Conservation (phyloP, 2,113 vertebrate genomes). For the Gallinago undulata region DNA sequence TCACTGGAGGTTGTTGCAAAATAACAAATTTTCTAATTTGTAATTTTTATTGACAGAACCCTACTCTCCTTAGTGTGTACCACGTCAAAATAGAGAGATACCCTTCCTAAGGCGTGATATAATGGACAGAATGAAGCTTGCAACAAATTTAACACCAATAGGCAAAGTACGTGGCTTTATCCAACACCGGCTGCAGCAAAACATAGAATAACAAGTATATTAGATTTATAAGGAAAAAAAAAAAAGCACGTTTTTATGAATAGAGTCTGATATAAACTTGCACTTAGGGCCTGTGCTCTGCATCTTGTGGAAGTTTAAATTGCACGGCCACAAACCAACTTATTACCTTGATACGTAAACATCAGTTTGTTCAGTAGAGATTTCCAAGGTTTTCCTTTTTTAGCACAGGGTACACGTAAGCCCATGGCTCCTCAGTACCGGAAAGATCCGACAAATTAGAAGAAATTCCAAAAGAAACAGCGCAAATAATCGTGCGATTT, state of each 20-base stretch:
- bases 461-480: not conserved
- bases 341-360: not conserved
- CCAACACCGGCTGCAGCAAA: not conserved
- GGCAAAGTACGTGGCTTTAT: not conserved
- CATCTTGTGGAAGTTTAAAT: not conserved
- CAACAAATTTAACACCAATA: not conserved
- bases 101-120: not conserved
- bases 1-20: not conserved
- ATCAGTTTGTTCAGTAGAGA: not conserved
- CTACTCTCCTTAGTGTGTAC: not conserved
- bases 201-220: not conserved
- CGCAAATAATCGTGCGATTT: not conserved
- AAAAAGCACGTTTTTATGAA: fast-evolving
- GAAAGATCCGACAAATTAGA: not conserved
- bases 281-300: not conserved
- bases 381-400: not conserved
- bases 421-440: not conserved
- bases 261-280: not conserved
- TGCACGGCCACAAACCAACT: not conserved
- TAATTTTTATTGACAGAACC: not conserved
- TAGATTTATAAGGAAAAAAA: not conserved
- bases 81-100: not conserved
- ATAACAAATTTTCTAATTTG: not conserved
- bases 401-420: not conserved
- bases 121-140: not conserved